Conservation (phyloP, 2,113 vertebrate genomes). For the Piprites chloris region DNA sequence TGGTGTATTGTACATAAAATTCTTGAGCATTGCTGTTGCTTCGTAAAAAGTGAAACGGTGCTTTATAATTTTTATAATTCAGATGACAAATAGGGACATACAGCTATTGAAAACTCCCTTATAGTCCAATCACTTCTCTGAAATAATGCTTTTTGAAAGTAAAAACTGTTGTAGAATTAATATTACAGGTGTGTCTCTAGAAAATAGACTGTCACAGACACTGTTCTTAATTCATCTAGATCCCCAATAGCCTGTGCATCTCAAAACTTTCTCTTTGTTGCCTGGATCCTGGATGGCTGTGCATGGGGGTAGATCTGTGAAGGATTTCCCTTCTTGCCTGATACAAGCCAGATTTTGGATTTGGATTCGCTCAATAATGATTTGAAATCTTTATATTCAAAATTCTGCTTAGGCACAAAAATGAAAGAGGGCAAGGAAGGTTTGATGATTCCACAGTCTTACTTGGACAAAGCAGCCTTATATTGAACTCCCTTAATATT, state of each 20-base stretch:
- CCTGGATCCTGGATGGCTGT: background rate
- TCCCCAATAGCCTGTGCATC: background rate
- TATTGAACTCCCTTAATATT: background rate
- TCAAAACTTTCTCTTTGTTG: background rate
- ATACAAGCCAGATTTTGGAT: background rate
- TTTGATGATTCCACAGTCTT: background rate
- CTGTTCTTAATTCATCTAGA: background rate
- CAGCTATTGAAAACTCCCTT: background rate
- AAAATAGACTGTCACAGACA: background rate
- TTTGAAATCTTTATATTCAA: background rate
- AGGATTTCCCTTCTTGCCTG: background rate
- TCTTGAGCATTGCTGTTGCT: background rate
- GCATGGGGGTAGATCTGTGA: background rate
- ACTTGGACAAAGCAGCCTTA: background rate
- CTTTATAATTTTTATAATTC: background rate
- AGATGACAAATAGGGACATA: background rate
- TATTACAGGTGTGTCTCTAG: background rate
- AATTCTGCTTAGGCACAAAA: background rate
- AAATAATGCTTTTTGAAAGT: background rate
- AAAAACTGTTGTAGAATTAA: background rate
- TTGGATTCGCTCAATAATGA: background rate
- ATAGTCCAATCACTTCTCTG: background rate
- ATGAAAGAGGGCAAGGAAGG: background rate
- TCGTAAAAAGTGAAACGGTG: background rate
- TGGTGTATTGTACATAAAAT: background rate